A percentile compares a stretch with the other conserved stretches of the same genome.
These are phyloP conservation scores for Hylia prasina DNA, from an alignment of 2,113 vertebrate species.

Conservation along the genomic window DNA sequence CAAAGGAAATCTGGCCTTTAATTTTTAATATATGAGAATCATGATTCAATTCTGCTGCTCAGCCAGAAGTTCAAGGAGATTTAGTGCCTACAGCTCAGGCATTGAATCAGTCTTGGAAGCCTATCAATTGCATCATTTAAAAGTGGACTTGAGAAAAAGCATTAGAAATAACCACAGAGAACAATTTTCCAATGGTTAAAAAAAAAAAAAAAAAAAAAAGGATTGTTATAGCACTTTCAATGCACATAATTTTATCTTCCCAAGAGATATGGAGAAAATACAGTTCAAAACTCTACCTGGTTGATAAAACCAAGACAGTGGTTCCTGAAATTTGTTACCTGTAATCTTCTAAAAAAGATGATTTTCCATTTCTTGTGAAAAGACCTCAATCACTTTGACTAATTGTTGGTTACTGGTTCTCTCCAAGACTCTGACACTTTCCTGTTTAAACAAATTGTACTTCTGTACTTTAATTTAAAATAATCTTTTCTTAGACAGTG, in stretches of 20 bases:
- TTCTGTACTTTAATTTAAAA: not conserved
- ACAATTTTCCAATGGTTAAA: not conserved
- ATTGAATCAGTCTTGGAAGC: not conserved
- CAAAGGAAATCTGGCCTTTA: not conserved
- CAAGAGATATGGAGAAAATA: not conserved
- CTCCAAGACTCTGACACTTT: not conserved
- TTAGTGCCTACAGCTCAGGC: not conserved
- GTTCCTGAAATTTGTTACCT: not conserved
- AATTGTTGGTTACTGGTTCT: not conserved
- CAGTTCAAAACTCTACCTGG: not conserved
- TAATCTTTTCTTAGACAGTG: not conserved
- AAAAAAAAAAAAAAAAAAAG: too few relatives aligned
- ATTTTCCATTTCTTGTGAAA: not conserved
- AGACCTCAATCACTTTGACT: not conserved
- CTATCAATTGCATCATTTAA: not conserved
- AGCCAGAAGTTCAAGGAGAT: conserved; percentile 4
- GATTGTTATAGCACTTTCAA: not conserved
- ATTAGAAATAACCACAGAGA: not conserved
- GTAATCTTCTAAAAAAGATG: not conserved
- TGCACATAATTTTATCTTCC: not conserved
- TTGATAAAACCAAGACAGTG: not conserved
- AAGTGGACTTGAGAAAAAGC: not conserved
- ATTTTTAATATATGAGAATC: not conserved
- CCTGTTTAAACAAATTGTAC: not conserved
- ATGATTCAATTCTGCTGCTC: not conserved